phyloP scores from a whole-genome alignment of 1,140 invertebrate genomes.

The Sesamia nonagrioides region DNA sequence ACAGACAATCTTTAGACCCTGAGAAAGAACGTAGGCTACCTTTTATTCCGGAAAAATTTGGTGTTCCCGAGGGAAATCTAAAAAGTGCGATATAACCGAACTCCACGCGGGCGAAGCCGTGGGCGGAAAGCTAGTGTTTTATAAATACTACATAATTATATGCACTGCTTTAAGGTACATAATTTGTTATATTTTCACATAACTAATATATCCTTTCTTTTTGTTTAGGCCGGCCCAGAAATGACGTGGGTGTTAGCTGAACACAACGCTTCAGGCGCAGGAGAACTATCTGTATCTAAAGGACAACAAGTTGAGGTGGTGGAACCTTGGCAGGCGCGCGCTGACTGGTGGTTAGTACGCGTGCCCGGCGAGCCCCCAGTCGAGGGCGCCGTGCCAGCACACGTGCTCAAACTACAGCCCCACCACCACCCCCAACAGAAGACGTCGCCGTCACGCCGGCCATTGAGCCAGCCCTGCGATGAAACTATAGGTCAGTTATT shows the following conservation, averaged over 20 bases:
- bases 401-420: conserved; percentile 93
- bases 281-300: conserved; percentile 93
- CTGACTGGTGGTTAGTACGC: conserved; percentile 90
- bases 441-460: conserved; percentile 89
- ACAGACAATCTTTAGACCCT: too few relatives aligned
- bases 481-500: conserved; percentile 72
- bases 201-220: background rate
- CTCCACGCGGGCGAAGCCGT: too few relatives aligned
- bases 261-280: conserved; percentile 91
- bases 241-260: conserved; percentile 96
- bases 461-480: conserved; percentile 74
- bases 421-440: conserved; percentile 85
- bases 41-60: too few relatives aligned
- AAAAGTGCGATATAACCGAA: too few relatives aligned
- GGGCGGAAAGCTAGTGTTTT: too few relatives aligned
- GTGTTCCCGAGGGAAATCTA: too few relatives aligned
- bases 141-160: too few relatives aligned
- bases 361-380: conserved; percentile 89
- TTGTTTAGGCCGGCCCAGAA: conserved; percentile 86
- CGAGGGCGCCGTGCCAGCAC: conserved; percentile 94
- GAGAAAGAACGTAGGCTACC: too few relatives aligned
- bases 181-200: too few relatives aligned
- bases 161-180: too few relatives aligned
- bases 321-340: conserved; percentile 89
- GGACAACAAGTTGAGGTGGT: conserved; percentile 97